Percentiles rank a stretch among this genome's conserved stretches.
phyloP scores from a whole-genome alignment of 2,113 vertebrate species.

The Salminus brasiliensis region DNA sequence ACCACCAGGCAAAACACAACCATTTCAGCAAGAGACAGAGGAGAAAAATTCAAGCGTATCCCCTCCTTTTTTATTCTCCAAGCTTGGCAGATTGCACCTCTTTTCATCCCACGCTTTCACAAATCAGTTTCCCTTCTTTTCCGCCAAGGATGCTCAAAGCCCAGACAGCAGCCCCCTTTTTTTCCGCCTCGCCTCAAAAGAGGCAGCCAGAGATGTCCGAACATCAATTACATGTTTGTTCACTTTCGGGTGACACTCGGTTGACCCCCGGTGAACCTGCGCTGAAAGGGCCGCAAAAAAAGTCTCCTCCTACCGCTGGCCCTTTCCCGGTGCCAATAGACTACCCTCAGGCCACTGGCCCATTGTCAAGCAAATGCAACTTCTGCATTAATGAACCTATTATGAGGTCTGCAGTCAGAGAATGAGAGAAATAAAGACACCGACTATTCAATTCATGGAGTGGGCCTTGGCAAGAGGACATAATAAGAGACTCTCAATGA shows the following conservation, averaged over 20 bases:
- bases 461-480: slow-evolving; percentile 53
- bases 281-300: slow-evolving; percentile 60
- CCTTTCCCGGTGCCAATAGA: slow-evolving; percentile 63
- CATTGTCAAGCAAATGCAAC: slow-evolving; percentile 72
- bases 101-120: slow-evolving; percentile 58
- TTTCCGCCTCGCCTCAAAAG: slow-evolving; percentile 50
- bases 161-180: slow-evolving; percentile 52
- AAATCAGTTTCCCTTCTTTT: slow-evolving; percentile 44
- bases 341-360: slow-evolving; percentile 65
- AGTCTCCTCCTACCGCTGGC: slow-evolving; percentile 57
- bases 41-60: slow-evolving; percentile 61
- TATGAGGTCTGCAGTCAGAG: slow-evolving; percentile 65
- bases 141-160: slow-evolving; percentile 47
- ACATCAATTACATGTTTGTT: slow-evolving; percentile 72
- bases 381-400: slow-evolving; percentile 66
- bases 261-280: slow-evolving; percentile 61
- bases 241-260: slow-evolving; percentile 65
- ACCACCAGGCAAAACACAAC: slow-evolving; percentile 59
- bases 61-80: slow-evolving; percentile 48
- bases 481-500: slow-evolving; percentile 60
- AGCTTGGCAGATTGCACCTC: slow-evolving; percentile 51
- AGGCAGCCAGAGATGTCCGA: slow-evolving; percentile 62
- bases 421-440: slow-evolving; percentile 62
- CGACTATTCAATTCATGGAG: slow-evolving; percentile 63
- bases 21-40: slow-evolving; percentile 53